A percentile compares a stretch with the other conserved stretches of the same genome.
These are phyloP conservation scores for Fukomys damarensis DNA, from an alignment of 2,113 vertebrate genomes.

Conservation along the genomic window DNA sequence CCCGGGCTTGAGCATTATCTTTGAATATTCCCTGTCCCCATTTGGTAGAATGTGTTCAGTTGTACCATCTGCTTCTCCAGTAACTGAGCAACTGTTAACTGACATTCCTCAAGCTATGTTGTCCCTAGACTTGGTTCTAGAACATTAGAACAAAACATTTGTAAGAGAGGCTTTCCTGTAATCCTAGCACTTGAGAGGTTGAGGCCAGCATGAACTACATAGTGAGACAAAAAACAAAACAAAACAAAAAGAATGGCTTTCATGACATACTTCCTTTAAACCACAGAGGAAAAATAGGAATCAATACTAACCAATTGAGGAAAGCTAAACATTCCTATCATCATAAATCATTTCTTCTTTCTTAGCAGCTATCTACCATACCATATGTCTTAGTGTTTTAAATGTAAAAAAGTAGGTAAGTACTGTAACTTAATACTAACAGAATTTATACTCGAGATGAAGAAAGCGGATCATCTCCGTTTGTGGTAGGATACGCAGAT, in stretches of 20 bases:
- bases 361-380: slow-evolving; percentile 1
- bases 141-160: slow-evolving; percentile 42
- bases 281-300: background rate
- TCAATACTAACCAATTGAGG: background rate
- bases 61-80: slow-evolving; percentile 44
- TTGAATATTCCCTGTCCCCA: background rate
- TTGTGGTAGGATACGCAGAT: slow-evolving; percentile 66
- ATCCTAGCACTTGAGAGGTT: background rate
- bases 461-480: background rate
- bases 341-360: slow-evolving; percentile 50
- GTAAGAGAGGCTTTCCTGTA: background rate
- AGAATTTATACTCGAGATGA: slow-evolving; percentile 38
- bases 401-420: slow-evolving; percentile 40
- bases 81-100: slow-evolving; percentile 50
- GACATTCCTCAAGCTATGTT: slow-evolving; percentile 52
- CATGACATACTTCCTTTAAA: slow-evolving; percentile 41
- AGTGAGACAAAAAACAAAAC: background rate
- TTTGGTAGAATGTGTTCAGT: slow-evolving; percentile 25
- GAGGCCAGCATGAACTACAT: background rate
- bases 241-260: background rate
- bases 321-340: slow-evolving; percentile 29
- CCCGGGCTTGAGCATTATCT: background rate
- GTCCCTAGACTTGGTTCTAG: slow-evolving; percentile 22
- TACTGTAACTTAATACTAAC: slow-evolving; percentile 44
- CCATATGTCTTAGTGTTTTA: slow-evolving; percentile 17